Conservation (phyloP, 1,140 invertebrate species). For the Thaumetopoea pityocampa region DNA sequence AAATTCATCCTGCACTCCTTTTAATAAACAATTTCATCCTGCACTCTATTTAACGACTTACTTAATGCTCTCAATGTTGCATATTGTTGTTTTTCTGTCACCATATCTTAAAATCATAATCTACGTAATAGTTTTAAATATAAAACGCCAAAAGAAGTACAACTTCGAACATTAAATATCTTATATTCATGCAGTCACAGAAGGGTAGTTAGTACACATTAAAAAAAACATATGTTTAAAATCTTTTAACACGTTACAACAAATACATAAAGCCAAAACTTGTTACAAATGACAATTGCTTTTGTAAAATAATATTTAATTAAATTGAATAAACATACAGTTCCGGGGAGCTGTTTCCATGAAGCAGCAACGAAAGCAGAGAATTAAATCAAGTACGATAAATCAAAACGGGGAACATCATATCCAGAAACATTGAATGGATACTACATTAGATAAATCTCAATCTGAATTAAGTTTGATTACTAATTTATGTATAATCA, state of each 20-base stretch:
- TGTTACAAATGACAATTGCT: slow-evolving; percentile 6
- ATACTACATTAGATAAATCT: slow-evolving; percentile 21
- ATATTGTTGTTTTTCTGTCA: no score
- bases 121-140: no score
- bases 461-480: slow-evolving; percentile 19
- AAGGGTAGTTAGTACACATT: slow-evolving; percentile 1
- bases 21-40: no score
- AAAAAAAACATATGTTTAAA: slow-evolving; percentile 7
- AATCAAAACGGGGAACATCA: no score
- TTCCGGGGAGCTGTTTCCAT: slow-evolving; percentile 58
- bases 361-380: slow-evolving; percentile 39
- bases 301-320: slow-evolving; percentile 20
- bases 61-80: no score
- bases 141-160: background rate
- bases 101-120: no score
- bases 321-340: slow-evolving; percentile 46
- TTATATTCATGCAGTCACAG: slow-evolving; percentile 10
- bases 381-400: slow-evolving; percentile 34
- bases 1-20: no score
- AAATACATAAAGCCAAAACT: slow-evolving; percentile 10
- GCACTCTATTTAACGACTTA: no score
- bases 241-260: slow-evolving; percentile 3
- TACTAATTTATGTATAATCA: no score
- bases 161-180: background rate
- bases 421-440: no score